These are phyloP conservation scores for Pomacea maculata DNA, from an alignment of 1,140 invertebrate genomes.

Conservation along the genomic window DNA sequence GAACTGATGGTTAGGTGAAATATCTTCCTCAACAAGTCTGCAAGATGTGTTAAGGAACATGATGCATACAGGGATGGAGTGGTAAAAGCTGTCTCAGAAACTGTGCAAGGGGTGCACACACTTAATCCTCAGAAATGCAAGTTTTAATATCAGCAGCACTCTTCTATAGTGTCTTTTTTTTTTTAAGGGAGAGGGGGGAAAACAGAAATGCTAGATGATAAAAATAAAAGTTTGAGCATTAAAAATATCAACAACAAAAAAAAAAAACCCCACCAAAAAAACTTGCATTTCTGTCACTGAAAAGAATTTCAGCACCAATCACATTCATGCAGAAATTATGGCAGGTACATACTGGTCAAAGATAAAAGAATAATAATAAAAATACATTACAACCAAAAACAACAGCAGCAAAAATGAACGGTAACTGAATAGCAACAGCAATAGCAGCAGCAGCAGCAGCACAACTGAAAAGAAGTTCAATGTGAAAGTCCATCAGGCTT, in stretches of 20 bases:
- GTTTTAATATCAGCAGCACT: no score
- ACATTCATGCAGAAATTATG: conserved; percentile 1
- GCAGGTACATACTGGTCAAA: background rate
- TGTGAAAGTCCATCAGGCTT: conserved; percentile 2
- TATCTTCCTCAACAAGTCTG: no score
- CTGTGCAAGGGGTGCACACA: no score
- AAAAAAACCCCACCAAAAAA: background rate
- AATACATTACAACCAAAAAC: background rate
- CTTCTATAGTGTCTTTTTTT: no score
- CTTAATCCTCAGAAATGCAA: no score
- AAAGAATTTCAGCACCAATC: conserved; percentile 2
- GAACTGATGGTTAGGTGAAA: no score
- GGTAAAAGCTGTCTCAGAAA: no score
- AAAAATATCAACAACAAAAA: background rate
- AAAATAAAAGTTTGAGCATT: conserved; percentile 6
- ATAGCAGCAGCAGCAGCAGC: conserved; percentile 16
- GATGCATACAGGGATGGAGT: no score
- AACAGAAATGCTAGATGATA: no score
- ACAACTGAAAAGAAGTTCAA: conserved; percentile 5
- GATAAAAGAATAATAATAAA: background rate
- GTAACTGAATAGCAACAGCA: conserved; percentile 21
- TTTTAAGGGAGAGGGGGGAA: no score
- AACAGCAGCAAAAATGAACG: conserved; percentile 5
- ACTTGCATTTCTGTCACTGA: conserved; percentile 14
- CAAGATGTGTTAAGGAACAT: no score